Evolutionary conservation across 1,140 invertebrate genomes (phyloP).

Genomic region (Ylistrum balloti): DNA sequence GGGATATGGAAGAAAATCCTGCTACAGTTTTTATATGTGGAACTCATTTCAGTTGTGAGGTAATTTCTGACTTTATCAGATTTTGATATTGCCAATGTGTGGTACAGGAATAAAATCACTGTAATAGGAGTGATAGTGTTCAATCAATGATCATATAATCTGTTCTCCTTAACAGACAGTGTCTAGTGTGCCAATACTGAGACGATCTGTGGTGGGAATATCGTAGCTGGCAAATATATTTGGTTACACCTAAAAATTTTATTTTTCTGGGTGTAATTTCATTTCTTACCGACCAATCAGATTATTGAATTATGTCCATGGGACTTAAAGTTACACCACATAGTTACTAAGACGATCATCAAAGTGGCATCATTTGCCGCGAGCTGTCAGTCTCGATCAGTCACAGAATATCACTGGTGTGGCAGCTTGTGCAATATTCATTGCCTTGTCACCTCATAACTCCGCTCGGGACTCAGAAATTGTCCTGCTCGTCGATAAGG

Average conservation of each 20-base stretch:
- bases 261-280: slow-evolving; percentile 33
- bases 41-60: slow-evolving; percentile 24
- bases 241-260: slow-evolving; percentile 14
- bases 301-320: slow-evolving; percentile 16
- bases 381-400: slow-evolving; percentile 21
- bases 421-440: slow-evolving; percentile 23
- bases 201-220: not conserved
- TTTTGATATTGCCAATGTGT: slow-evolving; percentile 11
- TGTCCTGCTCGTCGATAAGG: slow-evolving; percentile 32
- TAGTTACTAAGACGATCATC: slow-evolving; percentile 1
- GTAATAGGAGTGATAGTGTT: not conserved
- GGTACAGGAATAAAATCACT: not conserved
- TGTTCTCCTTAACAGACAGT: not conserved
- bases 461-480: not conserved
- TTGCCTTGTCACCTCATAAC: not conserved
- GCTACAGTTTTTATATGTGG: not conserved
- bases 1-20: not conserved
- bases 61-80: slow-evolving; percentile 3
- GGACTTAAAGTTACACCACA: not conserved
- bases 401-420: not conserved
- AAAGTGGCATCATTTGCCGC: slow-evolving; percentile 25
- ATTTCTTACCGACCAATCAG: slow-evolving; percentile 13
- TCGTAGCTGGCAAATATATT: not conserved
- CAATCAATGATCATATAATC: slow-evolving; percentile 27
- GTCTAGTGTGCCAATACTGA: not conserved